Conservation (phyloP, 2,797 vertebrate species). For the Anniella stebbinsi region DNA sequence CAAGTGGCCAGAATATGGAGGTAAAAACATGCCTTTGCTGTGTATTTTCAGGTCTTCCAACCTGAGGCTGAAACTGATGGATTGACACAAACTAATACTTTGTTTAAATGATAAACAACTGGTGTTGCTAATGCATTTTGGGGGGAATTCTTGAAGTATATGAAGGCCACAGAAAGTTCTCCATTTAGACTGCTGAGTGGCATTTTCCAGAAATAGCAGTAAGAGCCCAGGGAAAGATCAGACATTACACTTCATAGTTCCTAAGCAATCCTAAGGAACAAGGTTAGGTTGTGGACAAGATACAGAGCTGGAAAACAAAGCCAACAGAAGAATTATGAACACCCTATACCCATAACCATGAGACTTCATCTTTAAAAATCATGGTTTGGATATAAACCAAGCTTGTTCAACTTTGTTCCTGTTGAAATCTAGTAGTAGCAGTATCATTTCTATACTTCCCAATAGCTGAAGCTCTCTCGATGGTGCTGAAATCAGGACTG, state of each 20-base stretch:
- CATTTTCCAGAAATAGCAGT: neutral
- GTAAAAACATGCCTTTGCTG: slow-evolving; percentile 72
- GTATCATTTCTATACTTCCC: too few species aligned
- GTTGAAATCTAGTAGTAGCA: too few species aligned
- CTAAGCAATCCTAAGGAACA: neutral
- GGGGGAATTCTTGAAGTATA: neutral
- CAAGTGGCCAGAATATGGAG: slow-evolving; percentile 93
- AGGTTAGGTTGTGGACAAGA: neutral
- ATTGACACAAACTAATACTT: neutral
- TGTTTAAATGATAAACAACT: neutral
- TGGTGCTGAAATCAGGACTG: neutral
- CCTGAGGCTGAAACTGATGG: neutral
- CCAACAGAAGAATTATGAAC: neutral
- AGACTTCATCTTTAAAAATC: neutral
- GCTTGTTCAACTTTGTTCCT: too few species aligned
- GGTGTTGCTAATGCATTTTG: neutral
- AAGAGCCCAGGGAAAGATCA: neutral
- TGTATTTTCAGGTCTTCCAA: neutral
- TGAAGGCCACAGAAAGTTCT: neutral
- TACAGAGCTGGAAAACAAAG: neutral
- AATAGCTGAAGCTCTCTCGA: too few species aligned
- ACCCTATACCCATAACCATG: neutral
- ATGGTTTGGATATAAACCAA: neutral
- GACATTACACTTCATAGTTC: neutral
- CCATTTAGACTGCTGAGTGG: neutral